A percentile compares a stretch with the other conserved stretches of the same genome.
These are phyloP conservation scores for Macrotis lagotis DNA, from an alignment of 2,113 vertebrate species.

Conservation along the genomic window DNA sequence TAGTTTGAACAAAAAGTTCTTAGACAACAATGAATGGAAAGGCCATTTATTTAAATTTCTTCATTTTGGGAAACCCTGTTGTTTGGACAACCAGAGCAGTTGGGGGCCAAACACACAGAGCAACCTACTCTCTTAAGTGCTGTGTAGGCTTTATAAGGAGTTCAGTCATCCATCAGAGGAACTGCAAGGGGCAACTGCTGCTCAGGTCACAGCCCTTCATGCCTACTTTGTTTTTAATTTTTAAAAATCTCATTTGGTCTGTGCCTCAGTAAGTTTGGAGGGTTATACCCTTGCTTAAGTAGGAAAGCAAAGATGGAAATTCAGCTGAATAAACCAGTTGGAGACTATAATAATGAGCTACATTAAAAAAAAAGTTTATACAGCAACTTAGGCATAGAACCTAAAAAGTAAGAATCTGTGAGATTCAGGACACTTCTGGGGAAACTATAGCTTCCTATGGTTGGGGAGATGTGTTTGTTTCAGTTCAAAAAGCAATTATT, in stretches of 20 bases:
- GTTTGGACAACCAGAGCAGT: not conserved
- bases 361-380: not conserved
- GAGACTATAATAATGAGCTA: not conserved
- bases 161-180: not conserved
- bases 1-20: not conserved
- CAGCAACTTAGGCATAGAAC: not conserved
- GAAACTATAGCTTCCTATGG: not conserved
- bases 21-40: not conserved
- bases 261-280: constrained; percentile 2
- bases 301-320: not conserved
- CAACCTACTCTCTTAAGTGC: not conserved
- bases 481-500: not conserved
- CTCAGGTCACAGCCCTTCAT: not conserved
- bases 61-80: not conserved
- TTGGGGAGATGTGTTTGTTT: not conserved
- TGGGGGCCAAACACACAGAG: not conserved
- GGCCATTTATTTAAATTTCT: not conserved
- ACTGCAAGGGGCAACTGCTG: not conserved
- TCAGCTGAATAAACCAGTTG: not conserved
- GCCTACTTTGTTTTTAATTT: constrained; percentile 2
- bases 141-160: not conserved
- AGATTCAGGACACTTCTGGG: not conserved
- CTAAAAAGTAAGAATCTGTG: not conserved
- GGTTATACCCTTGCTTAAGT: not conserved
- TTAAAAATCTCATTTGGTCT: not conserved